Base-by-base conservation (phyloP, 2,113 vertebrate genomes). In the Hymenochirus boettgeri region DNA sequence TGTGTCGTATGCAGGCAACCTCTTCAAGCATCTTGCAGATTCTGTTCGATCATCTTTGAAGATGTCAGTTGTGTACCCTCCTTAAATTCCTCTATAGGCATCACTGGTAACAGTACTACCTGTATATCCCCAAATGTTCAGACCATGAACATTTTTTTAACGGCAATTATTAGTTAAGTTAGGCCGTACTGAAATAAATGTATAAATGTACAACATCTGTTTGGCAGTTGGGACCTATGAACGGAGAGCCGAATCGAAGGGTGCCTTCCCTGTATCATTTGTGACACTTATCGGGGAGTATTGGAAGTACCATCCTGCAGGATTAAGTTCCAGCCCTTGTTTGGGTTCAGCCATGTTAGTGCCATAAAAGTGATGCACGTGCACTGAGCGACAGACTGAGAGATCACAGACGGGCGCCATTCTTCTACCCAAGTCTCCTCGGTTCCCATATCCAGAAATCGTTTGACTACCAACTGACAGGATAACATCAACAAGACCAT, bases 271-370 rank as follows among this genome's bases (percentile, higher is more conserved):
- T 0, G 85, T 97, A 46, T 93, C 94, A 2, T 99, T 99, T 37
- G 96, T 99, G 72, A 95, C 97, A 90, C 92, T 97, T 84, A 90
- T 93, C 73, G 87, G 88, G 4, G 94, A 99, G 76, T 99, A 94
- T 72, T 46, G 31, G 15, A 15, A 18, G 19, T 2, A 15, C 18
- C 46, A 48, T 18, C 19, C 18, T 48, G 7, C 46, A 7, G 7
- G 21, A 22, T 21, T 19, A 48, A 21, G n/a, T 15, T 15, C 39
- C 39, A 5, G 17, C 13, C 7, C 39, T 17, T 6, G 3, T 5
- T n/a, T 3, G 39, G 13, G 33, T 10, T 24, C 21, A 52, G 56
- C 63, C 46, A 35, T 19, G n/a, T 27, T 33, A 22, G 25, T 24
- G 15, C 25, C 45, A 29, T 39, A 27, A 7, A 21, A 24, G 13